Evolutionary conservation across 2,888 invertebrate species (phyloP).

Genomic region (Lypha dubia): DNA sequence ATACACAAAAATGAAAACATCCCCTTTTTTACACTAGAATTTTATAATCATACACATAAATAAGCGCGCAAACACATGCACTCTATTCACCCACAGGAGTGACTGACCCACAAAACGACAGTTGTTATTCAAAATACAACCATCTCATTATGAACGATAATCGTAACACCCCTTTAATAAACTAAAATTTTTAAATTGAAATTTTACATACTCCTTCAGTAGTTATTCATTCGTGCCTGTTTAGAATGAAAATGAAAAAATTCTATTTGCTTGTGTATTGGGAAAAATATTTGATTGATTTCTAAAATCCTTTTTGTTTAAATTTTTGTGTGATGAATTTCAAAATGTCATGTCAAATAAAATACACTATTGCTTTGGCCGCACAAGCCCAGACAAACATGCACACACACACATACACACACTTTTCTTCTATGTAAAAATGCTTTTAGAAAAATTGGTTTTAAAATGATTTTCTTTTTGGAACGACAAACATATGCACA

Average conservation of each 20-base stretch:
- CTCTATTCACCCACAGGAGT: slow-evolving; percentile 7
- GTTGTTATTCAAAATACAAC: slow-evolving; percentile 24
- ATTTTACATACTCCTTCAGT: slow-evolving; percentile 13
- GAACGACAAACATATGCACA: neutral
- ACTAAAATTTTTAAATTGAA: slow-evolving; percentile 19
- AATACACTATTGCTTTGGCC: neutral
- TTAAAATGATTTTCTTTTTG: neutral
- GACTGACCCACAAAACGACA: slow-evolving; percentile 30
- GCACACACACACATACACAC: neutral
- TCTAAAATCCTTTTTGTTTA: slow-evolving; percentile 24
- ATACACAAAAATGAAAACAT: slow-evolving; percentile 12
- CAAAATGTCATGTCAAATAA: slow-evolving; percentile 39
- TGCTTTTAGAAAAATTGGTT: neutral
- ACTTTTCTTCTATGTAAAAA: neutral
- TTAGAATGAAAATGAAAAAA: slow-evolving; percentile 46
- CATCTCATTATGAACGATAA: slow-evolving; percentile 35
- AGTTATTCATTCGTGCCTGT: slow-evolving; percentile 40
- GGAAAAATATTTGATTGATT: too few species aligned
- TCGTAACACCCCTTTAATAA: slow-evolving; percentile 43
- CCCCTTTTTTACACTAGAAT: slow-evolving; percentile 53
- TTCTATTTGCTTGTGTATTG: slow-evolving; percentile 4
- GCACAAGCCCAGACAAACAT: neutral
- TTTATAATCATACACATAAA: neutral
- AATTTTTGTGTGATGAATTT: slow-evolving; percentile 28
- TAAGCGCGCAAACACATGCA: neutral